Evolutionary conservation across 2,888 invertebrate species (phyloP).

Genomic region (Zhengitettix transpicula): DNA sequence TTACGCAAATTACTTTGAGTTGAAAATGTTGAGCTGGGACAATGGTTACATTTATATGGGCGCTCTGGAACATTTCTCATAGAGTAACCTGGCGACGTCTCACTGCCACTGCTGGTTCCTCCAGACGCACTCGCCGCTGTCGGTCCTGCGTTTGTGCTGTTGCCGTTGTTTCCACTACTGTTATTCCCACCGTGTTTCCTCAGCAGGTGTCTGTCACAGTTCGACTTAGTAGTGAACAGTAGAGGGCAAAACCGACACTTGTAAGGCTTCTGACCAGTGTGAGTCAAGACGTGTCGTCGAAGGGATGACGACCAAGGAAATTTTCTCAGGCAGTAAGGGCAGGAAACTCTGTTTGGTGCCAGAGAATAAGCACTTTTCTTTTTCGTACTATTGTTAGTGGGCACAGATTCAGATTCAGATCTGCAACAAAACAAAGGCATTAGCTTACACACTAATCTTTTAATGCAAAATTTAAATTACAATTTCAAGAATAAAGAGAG

Average conservation of each 20-base stretch:
- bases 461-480: too few species aligned
- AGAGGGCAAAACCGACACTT: constrained; percentile 87
- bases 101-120: constrained; percentile 22
- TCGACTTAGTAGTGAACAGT: constrained; percentile 91
- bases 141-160: neutral
- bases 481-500: too few species aligned
- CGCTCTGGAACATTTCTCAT: constrained; percentile 56
- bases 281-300: constrained; percentile 85
- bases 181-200: constrained; percentile 54
- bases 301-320: constrained; percentile 95
- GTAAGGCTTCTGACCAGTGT: constrained; percentile 90
- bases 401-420: constrained; percentile 41
- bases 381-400: constrained; percentile 28
- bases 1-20: constrained; percentile 63
- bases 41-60: constrained; percentile 62
- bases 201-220: constrained; percentile 85
- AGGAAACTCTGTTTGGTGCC: constrained; percentile 84
- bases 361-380: constrained; percentile 90
- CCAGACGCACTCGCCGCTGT: neutral
- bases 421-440: constrained; percentile 26
- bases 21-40: constrained; percentile 69
- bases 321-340: constrained; percentile 83
- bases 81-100: constrained; percentile 20
- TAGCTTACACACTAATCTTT: too few species aligned
- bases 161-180: neutral